A percentile compares a stretch with the other conserved stretches of the same genome.
Conservation (phyloP, 2,113 vertebrate species). For the Clarias batrachus region DNA sequence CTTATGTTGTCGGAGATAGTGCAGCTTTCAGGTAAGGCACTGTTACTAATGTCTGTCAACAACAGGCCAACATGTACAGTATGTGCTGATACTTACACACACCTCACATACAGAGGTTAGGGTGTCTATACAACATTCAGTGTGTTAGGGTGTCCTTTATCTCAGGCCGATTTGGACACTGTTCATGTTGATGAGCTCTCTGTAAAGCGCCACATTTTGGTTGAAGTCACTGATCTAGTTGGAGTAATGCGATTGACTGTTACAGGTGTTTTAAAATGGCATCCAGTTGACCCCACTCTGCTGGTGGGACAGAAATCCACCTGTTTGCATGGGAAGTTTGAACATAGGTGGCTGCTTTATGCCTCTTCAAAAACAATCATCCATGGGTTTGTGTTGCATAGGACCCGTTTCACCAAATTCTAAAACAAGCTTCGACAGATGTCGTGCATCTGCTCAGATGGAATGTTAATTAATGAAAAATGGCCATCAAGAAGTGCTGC, state of each 20-base stretch:
- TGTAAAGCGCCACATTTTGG: not conserved
- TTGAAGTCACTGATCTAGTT: not conserved
- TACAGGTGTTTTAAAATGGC: not conserved
- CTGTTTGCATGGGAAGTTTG: constrained; percentile 4
- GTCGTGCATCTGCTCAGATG: constrained; percentile 59
- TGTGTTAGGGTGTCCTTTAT: constrained; percentile 22
- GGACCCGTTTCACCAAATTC: constrained; percentile 66
- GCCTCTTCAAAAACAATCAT: not conserved
- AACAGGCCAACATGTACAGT: constrained; percentile 54
- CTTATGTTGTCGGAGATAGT: constrained; percentile 56
- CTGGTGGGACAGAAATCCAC: not conserved
- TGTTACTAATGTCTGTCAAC: constrained; percentile 67
- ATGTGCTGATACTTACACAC: constrained; percentile 27
- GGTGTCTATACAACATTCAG: not conserved
- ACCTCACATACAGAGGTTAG: not conserved
- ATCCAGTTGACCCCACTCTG: not conserved
- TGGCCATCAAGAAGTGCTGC: constrained; percentile 26
- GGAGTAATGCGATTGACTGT: not conserved
- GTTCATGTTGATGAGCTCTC: not conserved
- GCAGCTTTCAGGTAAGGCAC: constrained; percentile 73
- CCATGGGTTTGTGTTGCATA: constrained; percentile 67
- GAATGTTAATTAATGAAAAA: constrained; percentile 38
- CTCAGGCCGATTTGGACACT: not conserved
- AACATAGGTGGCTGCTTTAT: not conserved
- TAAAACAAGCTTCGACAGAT: constrained; percentile 50